Base-by-base conservation (phyloP, 1,140 invertebrate species). In the Saccostrea cuccullata region DNA sequence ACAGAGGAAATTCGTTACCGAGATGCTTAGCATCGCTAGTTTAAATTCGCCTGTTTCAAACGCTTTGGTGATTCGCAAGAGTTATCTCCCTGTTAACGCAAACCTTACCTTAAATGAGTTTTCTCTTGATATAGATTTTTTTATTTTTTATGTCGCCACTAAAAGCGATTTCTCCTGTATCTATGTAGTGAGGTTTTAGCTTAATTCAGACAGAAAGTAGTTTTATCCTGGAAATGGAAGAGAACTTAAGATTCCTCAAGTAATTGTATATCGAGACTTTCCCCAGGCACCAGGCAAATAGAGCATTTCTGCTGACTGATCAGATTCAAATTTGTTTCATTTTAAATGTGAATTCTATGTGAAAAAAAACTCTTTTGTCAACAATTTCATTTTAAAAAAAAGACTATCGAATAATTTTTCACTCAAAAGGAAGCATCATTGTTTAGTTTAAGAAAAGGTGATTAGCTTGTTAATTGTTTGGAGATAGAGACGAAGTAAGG, bases 111-210 rank as follows among this genome's bases (percentile, higher is more conserved):
- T n/a, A 64, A 64, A 64, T 64, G 58, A 64, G 58, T 77, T 77
- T 26, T 30, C 15, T 77, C 13, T 36, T 77, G 26, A 30, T 77
- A 77, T 77, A 26, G 70, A 77, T 77, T 77, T 77, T 36, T 77
- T 77, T 17, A 64, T n/a, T 64, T 47, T 47, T 64, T 64, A 20
- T 64, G 15, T 64, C 17, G 13, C 30, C 70, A 30, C 70, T 77
- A 36, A 77, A 77, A 77, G 70, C 70, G 12, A 36, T 73, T 73
- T 73, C 70, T 73, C 30, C 70, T 30, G 26, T 30, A 73, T 73
- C 70, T 77, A 36, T 77, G 26, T 77, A 77, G 70, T 26, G 11
- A 23, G 26, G 26, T 26, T n/a, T 64, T 64, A 17, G 15, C n/a
- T 64, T 64, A 64, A 20, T 64, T 17, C n/a, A 64, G 58, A 20